Percentiles rank a stretch among this genome's conserved stretches.
phyloP scores from a whole-genome alignment of 2,113 vertebrate genomes.

The Naja naja region DNA sequence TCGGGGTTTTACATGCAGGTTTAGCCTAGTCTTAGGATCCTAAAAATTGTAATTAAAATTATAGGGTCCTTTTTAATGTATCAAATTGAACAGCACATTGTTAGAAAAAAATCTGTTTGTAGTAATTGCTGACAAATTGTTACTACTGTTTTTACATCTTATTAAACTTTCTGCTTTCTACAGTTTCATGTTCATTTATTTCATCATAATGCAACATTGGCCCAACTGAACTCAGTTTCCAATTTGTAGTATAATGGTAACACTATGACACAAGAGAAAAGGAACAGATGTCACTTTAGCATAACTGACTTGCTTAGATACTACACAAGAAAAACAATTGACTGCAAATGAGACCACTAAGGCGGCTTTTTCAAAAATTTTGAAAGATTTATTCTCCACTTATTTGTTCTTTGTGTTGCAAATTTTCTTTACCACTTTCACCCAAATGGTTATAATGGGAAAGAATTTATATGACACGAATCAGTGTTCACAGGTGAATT shows the following conservation, averaged over 20 bases:
- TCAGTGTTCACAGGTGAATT: not conserved
- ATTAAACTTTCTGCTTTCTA: not conserved
- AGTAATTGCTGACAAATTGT: not conserved
- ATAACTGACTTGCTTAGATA: not conserved
- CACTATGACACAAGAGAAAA: not conserved
- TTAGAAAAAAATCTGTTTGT: not conserved
- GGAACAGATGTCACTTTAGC: not conserved
- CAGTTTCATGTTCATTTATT: not conserved
- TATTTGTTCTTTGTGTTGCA: not conserved
- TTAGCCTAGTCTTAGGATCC: not conserved
- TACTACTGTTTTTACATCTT: not conserved
- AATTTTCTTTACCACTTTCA: not conserved
- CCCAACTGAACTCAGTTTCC: not conserved
- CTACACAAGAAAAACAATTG: not conserved
- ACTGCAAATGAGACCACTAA: not conserved
- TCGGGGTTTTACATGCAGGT: not conserved
- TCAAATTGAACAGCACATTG: not conserved
- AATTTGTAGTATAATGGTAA: not conserved
- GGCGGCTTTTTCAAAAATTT: not conserved
- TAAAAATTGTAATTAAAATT: not conserved
- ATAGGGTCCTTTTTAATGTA: not conserved
- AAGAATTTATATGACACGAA: not conserved
- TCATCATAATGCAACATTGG: not conserved
- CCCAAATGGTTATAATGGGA: not conserved
- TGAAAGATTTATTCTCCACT: not conserved